Base-by-base conservation (phyloP, 2,797 vertebrate species). In the Coracias cyanogaster region DNA sequence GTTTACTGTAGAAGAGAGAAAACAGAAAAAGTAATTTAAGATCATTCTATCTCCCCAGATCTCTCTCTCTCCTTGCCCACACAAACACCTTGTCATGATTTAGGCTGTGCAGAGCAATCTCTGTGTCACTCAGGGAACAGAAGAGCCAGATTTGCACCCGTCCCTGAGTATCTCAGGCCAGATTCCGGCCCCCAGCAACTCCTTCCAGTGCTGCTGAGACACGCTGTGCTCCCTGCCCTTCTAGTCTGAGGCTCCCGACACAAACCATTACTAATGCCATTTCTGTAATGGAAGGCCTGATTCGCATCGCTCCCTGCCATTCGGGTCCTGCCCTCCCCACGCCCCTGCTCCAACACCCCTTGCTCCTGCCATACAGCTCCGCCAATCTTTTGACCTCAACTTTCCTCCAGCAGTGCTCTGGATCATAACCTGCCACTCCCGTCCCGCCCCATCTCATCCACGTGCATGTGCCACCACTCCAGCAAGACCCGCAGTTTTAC, bases 1-100 rank as follows among this genome's bases (percentile, higher is more conserved):
- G 60, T 90, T 96, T 86, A 82, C 97, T 97, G 95, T n/a, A 83
- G 88, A 91, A 88, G 76, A 93, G 21, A 96, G 61, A 95, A 91
- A 91, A 96, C 37, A 92, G 65, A 91, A 90, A 72, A 94, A 88
- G 89, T 90, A 94, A 95, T 79, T 81, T 94, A 87, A 97, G 89
- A 95, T 82, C 74, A 73, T 67, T 67, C 48, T 41, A 3, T 82
- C 82, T 94, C 79, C 69, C 66, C 78, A 52, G 76, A 66, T 91
- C 82, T 92, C 46, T 61, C 60, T 79, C 54, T 43, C 55, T 65
- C 52, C 73, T 94, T 91, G 86, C 84, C 77, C 60, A 93, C 84
- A 95, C 45, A 85, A 85, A 90, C 77, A 96, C 92, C 79, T 77
- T 82, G 82, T 89, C 87, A 71, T 37, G 82, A 91, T 77, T 90